Percentiles rank a stretch among this genome's conserved stretches.
Conservation (phyloP, 2,888 invertebrate species). For the Acronicta aceris region DNA sequence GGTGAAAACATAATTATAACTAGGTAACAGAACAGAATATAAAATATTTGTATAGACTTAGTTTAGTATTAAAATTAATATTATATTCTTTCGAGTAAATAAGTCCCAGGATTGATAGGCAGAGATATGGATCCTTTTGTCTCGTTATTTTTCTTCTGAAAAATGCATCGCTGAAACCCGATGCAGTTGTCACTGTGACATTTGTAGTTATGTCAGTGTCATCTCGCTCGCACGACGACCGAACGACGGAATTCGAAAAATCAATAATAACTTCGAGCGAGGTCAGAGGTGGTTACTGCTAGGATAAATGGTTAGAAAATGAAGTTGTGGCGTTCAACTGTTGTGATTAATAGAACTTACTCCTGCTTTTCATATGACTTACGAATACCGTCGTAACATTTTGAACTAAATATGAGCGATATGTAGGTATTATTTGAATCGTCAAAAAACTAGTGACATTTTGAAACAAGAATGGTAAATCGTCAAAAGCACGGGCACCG, state of each 20-base stretch:
- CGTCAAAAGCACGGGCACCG: conserved; percentile 16
- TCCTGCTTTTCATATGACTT: too few relatives aligned
- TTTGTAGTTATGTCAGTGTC: conserved; percentile 1
- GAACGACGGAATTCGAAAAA: neutral
- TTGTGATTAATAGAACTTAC: too few relatives aligned
- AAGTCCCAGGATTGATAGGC: conserved; percentile 5
- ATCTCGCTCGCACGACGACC: neutral
- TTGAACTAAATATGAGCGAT: too few relatives aligned
- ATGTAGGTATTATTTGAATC: too few relatives aligned
- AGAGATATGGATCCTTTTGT: too few relatives aligned
- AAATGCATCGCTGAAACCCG: neutral
- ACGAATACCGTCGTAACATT: too few relatives aligned
- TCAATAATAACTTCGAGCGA: too few relatives aligned
- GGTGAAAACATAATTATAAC: conserved; percentile 56
- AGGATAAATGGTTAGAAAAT: too few relatives aligned
- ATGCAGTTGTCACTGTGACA: conserved; percentile 10
- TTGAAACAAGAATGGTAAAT: neutral
- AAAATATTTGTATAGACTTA: conserved; percentile 20
- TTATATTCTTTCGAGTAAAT: neutral
- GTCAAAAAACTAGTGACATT: too few relatives aligned
- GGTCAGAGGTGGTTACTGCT: too few relatives aligned
- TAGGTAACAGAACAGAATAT: conserved; percentile 63
- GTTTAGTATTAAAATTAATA: neutral
- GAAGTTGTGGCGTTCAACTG: too few relatives aligned
- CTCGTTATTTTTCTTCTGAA: neutral